These are phyloP conservation scores for Drosophila vallismaia DNA, from an alignment of 2,888 invertebrate genomes.

Conservation along the genomic window DNA sequence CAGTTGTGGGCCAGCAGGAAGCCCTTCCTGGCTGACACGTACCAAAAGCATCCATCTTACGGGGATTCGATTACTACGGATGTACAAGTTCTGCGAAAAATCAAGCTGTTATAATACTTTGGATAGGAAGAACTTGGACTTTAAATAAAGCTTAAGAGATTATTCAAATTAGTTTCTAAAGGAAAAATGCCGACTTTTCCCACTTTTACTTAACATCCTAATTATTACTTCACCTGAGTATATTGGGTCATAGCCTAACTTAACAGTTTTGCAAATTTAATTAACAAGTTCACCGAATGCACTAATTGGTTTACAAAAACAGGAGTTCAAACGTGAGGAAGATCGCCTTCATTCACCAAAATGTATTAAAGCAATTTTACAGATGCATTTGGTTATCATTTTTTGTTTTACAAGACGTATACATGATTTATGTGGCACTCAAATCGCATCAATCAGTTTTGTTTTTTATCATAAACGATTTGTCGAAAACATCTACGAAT, in stretches of 20 bases:
- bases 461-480: slow-evolving; percentile 62
- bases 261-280: background rate
- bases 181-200: background rate
- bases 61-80: background rate
- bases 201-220: background rate
- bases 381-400: no score
- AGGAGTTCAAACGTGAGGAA: background rate
- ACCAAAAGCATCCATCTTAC: slow-evolving; percentile 23
- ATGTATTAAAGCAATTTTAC: background rate
- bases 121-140: no score
- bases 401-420: background rate
- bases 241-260: background rate
- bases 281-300: background rate
- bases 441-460: slow-evolving; percentile 21
- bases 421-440: slow-evolving; percentile 10
- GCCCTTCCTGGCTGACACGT: slow-evolving; percentile 26
- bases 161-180: background rate
- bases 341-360: background rate
- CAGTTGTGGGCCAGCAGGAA: slow-evolving; percentile 73
- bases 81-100: background rate
- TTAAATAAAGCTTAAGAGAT: background rate
- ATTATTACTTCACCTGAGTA: background rate
- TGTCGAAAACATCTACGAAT: slow-evolving; percentile 30
- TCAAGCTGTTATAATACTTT: no score
- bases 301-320: background rate